Conservation (phyloP, 2,797 vertebrate genomes). For the Argya squamiceps region DNA sequence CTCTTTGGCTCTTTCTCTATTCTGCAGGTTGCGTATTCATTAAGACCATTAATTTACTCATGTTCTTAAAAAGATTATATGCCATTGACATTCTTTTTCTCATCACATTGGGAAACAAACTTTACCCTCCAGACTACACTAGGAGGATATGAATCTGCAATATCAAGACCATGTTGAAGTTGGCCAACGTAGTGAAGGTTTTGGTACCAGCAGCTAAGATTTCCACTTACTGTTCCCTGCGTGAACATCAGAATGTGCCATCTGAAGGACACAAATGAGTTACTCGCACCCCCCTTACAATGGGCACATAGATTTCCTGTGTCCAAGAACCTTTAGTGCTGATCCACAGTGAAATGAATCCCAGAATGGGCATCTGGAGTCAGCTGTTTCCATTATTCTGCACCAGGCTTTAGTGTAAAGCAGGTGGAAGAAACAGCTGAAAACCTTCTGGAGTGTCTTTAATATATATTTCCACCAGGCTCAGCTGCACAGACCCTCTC, state of each 20-base stretch:
- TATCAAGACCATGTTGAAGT: neutral
- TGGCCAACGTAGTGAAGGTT: neutral
- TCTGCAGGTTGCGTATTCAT: neutral
- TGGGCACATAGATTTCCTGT: neutral
- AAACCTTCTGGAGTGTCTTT: conserved; percentile 35
- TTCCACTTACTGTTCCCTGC: neutral
- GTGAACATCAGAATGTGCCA: neutral
- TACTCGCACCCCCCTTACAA: neutral
- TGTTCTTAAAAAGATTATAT: neutral
- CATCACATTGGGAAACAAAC: neutral
- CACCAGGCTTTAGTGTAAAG: neutral
- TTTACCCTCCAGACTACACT: neutral
- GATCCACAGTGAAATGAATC: neutral
- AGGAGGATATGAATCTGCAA: neutral
- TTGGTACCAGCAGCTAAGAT: neutral
- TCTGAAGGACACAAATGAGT: neutral
- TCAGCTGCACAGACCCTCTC: neutral
- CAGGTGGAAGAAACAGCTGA: conserved; percentile 53
- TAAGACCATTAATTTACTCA: neutral
- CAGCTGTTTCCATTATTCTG: conserved; percentile 10
- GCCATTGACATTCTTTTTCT: neutral
- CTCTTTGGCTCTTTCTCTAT: neutral
- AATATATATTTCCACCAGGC: neutral
- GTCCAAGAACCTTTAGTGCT: neutral
- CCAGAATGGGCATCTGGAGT: neutral